Percentiles rank a stretch among this genome's conserved stretches.
Evolutionary conservation across 1,140 invertebrate genomes (phyloP).

Genomic region (Ctenoplectra terminalis): DNA sequence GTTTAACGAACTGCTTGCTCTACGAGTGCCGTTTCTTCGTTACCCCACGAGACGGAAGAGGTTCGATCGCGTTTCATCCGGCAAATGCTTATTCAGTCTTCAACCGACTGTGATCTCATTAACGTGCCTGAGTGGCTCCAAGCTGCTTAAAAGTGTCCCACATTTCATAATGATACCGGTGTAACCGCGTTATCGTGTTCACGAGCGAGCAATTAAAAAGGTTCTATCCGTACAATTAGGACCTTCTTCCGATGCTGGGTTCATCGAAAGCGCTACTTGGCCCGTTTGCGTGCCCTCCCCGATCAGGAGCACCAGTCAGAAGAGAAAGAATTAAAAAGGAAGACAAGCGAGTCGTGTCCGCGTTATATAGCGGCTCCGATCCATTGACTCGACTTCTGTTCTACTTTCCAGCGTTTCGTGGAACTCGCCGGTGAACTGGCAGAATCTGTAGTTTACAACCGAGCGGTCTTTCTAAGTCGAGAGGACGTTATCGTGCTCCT

Average conservation of each 20-base stretch:
- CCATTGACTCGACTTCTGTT: constrained; percentile 26
- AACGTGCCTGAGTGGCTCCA: constrained; percentile 48
- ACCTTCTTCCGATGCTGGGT: constrained; percentile 1
- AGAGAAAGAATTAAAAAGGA: constrained; percentile 9
- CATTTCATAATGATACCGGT: constrained; percentile 58
- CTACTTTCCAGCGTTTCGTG: constrained; percentile 5
- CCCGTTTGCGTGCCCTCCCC: constrained; percentile 19
- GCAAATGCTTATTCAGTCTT: constrained; percentile 35
- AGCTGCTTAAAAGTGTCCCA: constrained; percentile 58
- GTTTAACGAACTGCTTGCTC: constrained; percentile 67
- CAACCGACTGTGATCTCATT: constrained; percentile 64
- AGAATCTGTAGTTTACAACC: constrained; percentile 28
- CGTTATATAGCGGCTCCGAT: neutral
- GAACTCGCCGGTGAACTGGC: neutral
- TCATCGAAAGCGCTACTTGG: constrained; percentile 31
- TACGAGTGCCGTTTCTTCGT: constrained; percentile 31
- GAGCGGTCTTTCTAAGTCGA: constrained; percentile 11
- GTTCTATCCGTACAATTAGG: constrained; percentile 50
- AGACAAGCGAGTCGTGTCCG: neutral
- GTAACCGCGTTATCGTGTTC: constrained; percentile 38
- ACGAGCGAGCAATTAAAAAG: constrained; percentile 56
- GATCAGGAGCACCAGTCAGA: neutral
- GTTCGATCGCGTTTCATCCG: constrained; percentile 43
- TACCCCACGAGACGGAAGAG: neutral
- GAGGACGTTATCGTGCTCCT: neutral